Evolutionary conservation across 1,140 invertebrate genomes (phyloP), one percentile per base, ranked within the genome.

Genomic region (Drosophila trapezifrons): DNA sequence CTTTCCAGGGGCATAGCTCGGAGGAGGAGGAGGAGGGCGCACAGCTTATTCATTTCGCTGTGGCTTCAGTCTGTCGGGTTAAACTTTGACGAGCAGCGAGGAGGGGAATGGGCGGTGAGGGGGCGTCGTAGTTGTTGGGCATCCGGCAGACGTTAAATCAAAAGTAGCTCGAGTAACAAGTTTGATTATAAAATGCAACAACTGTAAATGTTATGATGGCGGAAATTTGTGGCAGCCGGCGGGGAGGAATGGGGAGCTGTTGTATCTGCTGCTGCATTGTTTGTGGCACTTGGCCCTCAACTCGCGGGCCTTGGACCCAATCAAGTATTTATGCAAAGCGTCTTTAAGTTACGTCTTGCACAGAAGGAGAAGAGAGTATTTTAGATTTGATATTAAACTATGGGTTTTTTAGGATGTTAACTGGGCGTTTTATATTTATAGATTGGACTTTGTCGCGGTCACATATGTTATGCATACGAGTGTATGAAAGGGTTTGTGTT

Each of bases 181-280:
- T 86, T 86, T 86, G 83, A 86, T 86, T 86, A 86, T 72, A 83
- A 86, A 87, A 83, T 86, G 83, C 83, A 86, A 77, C 83, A 86
- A 86, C 83, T 86, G 79, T 87, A 87, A 86, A 86, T 79, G 79
- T 87, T 87, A 86, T 86, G 64, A 79, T 75, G 74, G 72, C 76
- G 71, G 47, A 67, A 79, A 87, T 79, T 81, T 87, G 79, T 87
- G 79, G 75, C 43, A 51, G n/a, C 20, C 20, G 29, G 37, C 15
- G 4, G 12, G 7, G 37, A 22, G 5, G 32, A 20, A 3, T 12
- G 0, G n/a, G 35, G 29, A 15, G 29, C 12, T 32, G 65, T 46
- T 62, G 20, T 54, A 62, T 52, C 37, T 62, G 45, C 27, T 75
- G 59, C 27, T 75, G 74, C 74, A 69, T 69, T 76, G 55, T 69